A percentile compares a stretch with the other conserved stretches of the same genome.
These are phyloP conservation scores for Muntiacus reevesi DNA, from an alignment of 2,113 vertebrate species.

Conservation along the genomic window DNA sequence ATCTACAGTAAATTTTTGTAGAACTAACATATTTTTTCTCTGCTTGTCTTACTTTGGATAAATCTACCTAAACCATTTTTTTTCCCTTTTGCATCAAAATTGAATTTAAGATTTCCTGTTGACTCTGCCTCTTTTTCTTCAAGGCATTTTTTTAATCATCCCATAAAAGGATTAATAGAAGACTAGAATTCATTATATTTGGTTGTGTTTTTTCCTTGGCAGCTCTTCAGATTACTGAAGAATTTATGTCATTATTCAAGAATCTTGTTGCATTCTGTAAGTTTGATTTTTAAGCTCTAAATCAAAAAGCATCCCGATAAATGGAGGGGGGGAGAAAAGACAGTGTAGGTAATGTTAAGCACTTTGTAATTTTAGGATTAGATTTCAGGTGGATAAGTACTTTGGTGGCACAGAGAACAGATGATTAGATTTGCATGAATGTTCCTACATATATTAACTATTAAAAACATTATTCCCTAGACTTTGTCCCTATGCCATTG, in stretches of 20 bases:
- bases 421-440: neutral
- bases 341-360: neutral
- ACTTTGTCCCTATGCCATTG: neutral
- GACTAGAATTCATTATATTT: neutral
- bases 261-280: neutral
- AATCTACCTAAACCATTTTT: neutral
- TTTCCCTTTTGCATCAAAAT: neutral
- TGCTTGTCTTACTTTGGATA: neutral
- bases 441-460: neutral
- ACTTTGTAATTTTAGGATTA: neutral
- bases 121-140: neutral
- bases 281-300: neutral
- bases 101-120: neutral
- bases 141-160: neutral
- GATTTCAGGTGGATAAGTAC: neutral
- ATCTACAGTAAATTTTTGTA: neutral
- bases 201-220: neutral
- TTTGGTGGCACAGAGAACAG: neutral
- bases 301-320: neutral
- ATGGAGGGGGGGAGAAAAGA: neutral
- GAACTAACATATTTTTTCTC: neutral
- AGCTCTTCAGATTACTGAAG: neutral
- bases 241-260: neutral
- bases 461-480: neutral
- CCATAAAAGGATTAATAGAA: neutral